Evolutionary conservation across 2,888 invertebrate species (phyloP), one percentile per base, ranked within the genome.

Genomic region (Coenonympha glycerion): DNA sequence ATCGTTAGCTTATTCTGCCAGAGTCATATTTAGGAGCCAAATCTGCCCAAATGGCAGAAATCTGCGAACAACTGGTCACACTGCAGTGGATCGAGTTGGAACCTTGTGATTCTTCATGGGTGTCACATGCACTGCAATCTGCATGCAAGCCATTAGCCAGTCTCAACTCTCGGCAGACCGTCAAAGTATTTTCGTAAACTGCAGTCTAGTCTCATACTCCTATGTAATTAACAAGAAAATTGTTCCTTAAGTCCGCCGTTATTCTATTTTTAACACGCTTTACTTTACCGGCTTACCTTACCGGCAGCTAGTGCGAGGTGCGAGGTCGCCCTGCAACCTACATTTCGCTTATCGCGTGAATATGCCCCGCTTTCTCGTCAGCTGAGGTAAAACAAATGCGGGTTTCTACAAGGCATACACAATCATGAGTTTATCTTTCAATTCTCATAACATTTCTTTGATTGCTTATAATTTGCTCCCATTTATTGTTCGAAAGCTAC

Each of bases 281-380:
- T 45, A n/a, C 21, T 34, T 13, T 28, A 28, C 19, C 18, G 39
- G 11, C 22, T 16, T 15, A 24, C 22, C 37, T 24, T 42, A 34
- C 18, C 16, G 16, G 30, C 6, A 22, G 46, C 26, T n/a, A n/a
- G n/a, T n/a, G 28, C 47, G 30, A 28, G 42, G 34, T 34, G 41
- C 51, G 55, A 57, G 57, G 53, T 56, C 57, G 49, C 34, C 46
- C 33, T 41, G 45, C 49, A 56, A 54, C 58, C 58, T 58, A 58
- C 57, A 57, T 58, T 55, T 55, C 44, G 36, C 52, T 50, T 52
- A 54, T 49, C 48, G 51, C 45, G 49, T 34, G 19, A 53, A 41
- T 31, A 45, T 48, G 52, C 40, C 52, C 47, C 45, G 49, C 47
- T 56, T 55, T 48, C 40, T 33, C 13, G 28, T 15, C 22, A 33